These are phyloP conservation scores for Caenorhabditis sp. DNA, from an alignment of 2,888 invertebrate genomes.

Conservation along the genomic window DNA sequence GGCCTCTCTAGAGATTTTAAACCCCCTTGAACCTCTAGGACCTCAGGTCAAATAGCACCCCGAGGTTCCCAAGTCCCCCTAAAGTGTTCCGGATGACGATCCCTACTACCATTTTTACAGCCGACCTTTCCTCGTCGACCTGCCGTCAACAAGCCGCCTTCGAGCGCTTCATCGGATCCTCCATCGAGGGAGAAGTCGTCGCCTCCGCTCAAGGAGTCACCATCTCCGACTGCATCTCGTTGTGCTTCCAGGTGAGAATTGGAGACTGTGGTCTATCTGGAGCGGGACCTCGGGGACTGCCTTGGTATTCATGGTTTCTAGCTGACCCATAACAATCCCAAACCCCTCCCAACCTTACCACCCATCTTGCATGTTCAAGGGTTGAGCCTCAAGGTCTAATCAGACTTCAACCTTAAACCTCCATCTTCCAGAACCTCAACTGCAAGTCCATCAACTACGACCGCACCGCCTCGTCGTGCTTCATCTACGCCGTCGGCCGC, in stretches of 20 bases:
- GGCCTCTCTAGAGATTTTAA: no score
- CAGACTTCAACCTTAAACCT: no score
- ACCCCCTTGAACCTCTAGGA: no score
- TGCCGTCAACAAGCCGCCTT: conserved; percentile 83
- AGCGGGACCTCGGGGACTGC: no score
- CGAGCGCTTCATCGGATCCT: conserved; percentile 82
- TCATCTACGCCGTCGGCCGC: conserved; percentile 82
- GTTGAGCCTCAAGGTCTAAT: no score
- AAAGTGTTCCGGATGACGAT: not conserved
- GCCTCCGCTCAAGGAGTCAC: conserved; percentile 83
- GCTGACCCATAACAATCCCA: no score
- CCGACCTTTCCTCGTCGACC: conserved; percentile 83
- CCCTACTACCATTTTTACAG: conserved; percentile 68
- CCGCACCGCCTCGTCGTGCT: conserved; percentile 82
- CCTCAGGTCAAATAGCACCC: no score
- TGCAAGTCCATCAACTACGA: conserved; percentile 84
- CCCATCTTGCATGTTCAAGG: no score
- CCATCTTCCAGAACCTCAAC: conserved; percentile 81
- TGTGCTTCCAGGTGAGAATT: conserved; percentile 80
- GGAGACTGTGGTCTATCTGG: no score
- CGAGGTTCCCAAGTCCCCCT: no score
- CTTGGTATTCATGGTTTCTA: no score
- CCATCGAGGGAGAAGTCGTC: conserved; percentile 83
- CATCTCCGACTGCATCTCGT: conserved; percentile 83
- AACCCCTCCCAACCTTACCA: no score